Conservation (phyloP, 2,797 vertebrate genomes). For the Neosilurus mollespiculum region DNA sequence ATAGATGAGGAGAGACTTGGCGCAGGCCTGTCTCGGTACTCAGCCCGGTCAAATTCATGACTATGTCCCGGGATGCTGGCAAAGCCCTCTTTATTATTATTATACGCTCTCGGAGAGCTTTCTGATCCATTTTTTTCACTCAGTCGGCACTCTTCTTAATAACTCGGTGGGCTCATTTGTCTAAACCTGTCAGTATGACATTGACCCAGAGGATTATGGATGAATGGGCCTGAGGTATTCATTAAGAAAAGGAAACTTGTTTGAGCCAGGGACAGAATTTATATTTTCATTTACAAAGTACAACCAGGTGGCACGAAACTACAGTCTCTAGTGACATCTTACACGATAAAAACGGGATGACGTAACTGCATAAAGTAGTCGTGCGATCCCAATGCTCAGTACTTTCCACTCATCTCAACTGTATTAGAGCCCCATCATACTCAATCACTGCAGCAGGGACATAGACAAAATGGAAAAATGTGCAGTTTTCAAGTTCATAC, state of each 20-base stretch:
- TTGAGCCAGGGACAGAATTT: neutral
- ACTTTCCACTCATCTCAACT: neutral
- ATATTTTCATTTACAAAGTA: neutral
- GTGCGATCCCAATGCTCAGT: neutral
- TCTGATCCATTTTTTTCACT: constrained; percentile 33
- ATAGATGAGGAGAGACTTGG: constrained; percentile 43
- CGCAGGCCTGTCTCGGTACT: constrained; percentile 12
- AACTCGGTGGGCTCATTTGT: constrained; percentile 7
- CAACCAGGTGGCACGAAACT: neutral
- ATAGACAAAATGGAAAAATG: too few species aligned
- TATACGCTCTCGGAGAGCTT: constrained; percentile 18
- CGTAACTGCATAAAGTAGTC: neutral
- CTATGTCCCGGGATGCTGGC: constrained; percentile 8
- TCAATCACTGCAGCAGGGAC: too few species aligned
- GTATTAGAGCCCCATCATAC: too few species aligned
- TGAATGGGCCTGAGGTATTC: neutral
- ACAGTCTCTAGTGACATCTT: too few species aligned
- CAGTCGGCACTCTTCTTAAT: constrained; percentile 9
- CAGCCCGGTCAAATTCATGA: constrained; percentile 9
- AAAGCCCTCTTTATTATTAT: neutral
- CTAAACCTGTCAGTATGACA: neutral
- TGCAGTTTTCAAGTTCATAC: too few species aligned
- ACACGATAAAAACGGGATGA: neutral
- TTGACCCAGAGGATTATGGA: neutral
- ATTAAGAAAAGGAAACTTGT: constrained; percentile 3